phyloP scores from a whole-genome alignment of 2,797 vertebrate genomes.

The Phrynocephalus guinanensis region DNA sequence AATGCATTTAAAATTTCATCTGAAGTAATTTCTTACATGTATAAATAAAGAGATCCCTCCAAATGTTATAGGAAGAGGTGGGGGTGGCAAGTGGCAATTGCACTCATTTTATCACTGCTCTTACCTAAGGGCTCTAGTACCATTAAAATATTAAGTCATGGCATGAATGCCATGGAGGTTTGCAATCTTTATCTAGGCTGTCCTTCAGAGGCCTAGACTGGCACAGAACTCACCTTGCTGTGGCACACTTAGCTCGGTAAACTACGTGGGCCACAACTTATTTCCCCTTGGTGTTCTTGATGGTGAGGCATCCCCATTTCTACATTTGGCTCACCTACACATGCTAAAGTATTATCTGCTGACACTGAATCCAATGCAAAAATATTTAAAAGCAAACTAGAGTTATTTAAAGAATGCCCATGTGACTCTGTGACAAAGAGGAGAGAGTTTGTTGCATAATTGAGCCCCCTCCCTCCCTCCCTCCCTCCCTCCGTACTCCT shows the following conservation, averaged over 20 bases:
- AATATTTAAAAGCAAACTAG: not conserved
- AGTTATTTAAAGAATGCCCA: not conserved
- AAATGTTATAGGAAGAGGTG: not conserved
- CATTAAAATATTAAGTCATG: conserved; percentile 1
- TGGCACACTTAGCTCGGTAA: not conserved
- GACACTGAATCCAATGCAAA: not conserved
- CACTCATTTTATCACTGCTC: not conserved
- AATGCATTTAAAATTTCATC: not conserved
- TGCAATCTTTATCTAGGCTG: conserved; percentile 9
- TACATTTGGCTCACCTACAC: not conserved
- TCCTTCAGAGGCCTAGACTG: not conserved
- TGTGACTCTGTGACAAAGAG: not conserved
- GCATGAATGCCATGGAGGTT: not conserved
- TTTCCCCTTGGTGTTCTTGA: not conserved
- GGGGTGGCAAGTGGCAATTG: not conserved
- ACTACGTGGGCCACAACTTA: not conserved
- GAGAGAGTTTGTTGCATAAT: not conserved
- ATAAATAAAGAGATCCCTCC: not conserved
- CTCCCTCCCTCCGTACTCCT: not conserved
- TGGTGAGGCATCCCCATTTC: not conserved
- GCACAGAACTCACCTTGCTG: not conserved
- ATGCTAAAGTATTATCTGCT: not conserved
- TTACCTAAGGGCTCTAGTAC: not conserved
- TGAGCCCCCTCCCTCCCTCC: not conserved
- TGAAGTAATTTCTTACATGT: not conserved